Evolutionary conservation across 2,113 vertebrate genomes (phyloP).

Genomic region (Morone chrysops): DNA sequence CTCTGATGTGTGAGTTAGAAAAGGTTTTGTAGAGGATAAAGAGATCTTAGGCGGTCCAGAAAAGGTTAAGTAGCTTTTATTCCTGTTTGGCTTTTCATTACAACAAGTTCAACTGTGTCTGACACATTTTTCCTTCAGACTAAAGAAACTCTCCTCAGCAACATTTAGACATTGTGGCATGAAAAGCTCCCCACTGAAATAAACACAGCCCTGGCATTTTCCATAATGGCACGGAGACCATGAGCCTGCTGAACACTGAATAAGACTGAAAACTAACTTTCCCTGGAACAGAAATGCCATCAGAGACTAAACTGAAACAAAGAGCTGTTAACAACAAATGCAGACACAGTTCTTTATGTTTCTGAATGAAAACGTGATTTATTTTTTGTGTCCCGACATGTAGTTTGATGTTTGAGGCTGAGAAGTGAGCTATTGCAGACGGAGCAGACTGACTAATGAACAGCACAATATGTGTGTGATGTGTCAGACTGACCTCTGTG

Average conservation of each 20-base stretch:
- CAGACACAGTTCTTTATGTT: neutral
- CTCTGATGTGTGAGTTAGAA: neutral
- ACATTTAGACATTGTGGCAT: slow-evolving; percentile 26
- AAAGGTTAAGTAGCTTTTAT: slow-evolving; percentile 52
- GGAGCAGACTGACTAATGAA: too few species aligned
- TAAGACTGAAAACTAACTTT: neutral
- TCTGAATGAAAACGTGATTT: too few species aligned
- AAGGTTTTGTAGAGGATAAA: slow-evolving; percentile 24
- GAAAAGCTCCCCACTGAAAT: slow-evolving; percentile 44
- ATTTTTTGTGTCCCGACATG: neutral
- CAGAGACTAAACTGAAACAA: neutral
- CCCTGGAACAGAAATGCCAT: neutral
- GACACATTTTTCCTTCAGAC: slow-evolving; percentile 28
- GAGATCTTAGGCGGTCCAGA: slow-evolving; percentile 17
- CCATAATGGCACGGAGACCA: neutral
- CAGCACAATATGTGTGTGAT: too few species aligned
- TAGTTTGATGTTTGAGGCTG: neutral
- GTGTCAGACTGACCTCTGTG: too few species aligned
- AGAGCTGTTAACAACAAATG: neutral
- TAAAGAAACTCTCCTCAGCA: slow-evolving; percentile 37
- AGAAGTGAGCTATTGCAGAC: too few species aligned
- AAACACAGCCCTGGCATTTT: slow-evolving; percentile 47
- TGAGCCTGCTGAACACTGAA: neutral
- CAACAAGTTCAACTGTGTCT: slow-evolving; percentile 15
- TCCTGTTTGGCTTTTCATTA: slow-evolving; percentile 33